These are phyloP conservation scores for Centropyge bicolor DNA, from an alignment of 2,797 vertebrate species.

Conservation along the genomic window DNA sequence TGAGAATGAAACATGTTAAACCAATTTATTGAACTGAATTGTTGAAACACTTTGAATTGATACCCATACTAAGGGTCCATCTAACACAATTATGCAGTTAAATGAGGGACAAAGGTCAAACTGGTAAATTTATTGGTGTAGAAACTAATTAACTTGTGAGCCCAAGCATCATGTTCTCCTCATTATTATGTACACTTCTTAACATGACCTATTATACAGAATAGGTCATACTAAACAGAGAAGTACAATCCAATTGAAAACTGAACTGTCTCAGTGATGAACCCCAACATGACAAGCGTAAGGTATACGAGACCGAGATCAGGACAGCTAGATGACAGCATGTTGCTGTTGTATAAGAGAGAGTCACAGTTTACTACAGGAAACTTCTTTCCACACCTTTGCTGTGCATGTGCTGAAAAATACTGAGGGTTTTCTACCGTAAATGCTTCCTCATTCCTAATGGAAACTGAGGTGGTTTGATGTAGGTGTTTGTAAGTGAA, in stretches of 20 bases:
- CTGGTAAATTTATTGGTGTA: not conserved
- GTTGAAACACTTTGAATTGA: not conserved
- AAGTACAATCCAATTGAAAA: not conserved
- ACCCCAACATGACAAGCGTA: not conserved
- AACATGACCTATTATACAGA: not conserved
- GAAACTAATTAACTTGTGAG: not conserved
- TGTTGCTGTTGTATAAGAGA: not conserved
- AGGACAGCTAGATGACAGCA: not conserved
- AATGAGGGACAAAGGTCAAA: not conserved
- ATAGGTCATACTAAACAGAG: not conserved
- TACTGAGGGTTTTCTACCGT: not conserved
- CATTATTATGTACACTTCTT: not conserved
- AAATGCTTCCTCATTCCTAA: not conserved
- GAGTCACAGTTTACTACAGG: not conserved
- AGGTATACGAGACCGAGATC: not conserved
- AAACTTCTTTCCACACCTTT: not conserved
- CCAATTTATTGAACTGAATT: not conserved
- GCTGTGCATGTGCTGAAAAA: not conserved
- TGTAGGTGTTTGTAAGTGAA: not conserved
- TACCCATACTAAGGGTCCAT: not conserved
- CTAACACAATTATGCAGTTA: not conserved
- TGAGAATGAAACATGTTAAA: not conserved
- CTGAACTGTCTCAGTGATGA: conserved; percentile 10
- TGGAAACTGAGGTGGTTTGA: not conserved
- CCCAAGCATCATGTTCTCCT: not conserved